phyloP scores from a whole-genome alignment of 2,113 vertebrate species.

The Pseudorasbora parva region DNA sequence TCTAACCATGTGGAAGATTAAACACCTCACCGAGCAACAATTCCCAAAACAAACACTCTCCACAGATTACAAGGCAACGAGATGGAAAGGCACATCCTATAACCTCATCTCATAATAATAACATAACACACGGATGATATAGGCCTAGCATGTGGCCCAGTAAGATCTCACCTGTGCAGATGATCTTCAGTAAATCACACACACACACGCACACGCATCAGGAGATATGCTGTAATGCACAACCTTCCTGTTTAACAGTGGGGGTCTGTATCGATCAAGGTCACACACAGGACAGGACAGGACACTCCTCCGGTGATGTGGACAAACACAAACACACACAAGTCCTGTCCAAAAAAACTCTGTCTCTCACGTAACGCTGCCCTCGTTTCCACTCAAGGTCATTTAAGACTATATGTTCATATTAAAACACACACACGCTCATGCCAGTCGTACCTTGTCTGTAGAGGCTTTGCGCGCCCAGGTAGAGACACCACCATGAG shows the following conservation, averaged over 20 bases:
- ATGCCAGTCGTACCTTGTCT: constrained; percentile 69
- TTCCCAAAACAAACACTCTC: not conserved
- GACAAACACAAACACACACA: constrained; percentile 21
- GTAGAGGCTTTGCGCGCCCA: constrained; percentile 69
- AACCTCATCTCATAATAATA: not conserved
- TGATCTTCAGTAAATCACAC: not conserved
- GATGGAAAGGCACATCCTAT: not conserved
- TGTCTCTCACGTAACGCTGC: constrained; percentile 53
- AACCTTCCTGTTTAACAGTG: not conserved
- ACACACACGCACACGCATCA: no score
- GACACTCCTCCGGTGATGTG: constrained; percentile 39
- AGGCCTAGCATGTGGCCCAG: not conserved
- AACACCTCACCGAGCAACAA: not conserved
- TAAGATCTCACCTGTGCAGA: constrained; percentile 17
- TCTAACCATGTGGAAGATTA: not conserved
- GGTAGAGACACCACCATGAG: constrained; percentile 75
- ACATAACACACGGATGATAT: not conserved
- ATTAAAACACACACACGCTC: constrained; percentile 40
- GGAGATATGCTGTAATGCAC: constrained; percentile 8
- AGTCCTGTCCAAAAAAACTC: not conserved
- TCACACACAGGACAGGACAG: constrained; percentile 22
- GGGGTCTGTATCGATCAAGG: constrained; percentile 46
- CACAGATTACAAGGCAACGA: not conserved
- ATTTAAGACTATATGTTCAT: not conserved
- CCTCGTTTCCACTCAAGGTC: constrained; percentile 60